phyloP scores from a whole-genome alignment of 2,888 invertebrate genomes.

The Tolmerus cingulatus region DNA sequence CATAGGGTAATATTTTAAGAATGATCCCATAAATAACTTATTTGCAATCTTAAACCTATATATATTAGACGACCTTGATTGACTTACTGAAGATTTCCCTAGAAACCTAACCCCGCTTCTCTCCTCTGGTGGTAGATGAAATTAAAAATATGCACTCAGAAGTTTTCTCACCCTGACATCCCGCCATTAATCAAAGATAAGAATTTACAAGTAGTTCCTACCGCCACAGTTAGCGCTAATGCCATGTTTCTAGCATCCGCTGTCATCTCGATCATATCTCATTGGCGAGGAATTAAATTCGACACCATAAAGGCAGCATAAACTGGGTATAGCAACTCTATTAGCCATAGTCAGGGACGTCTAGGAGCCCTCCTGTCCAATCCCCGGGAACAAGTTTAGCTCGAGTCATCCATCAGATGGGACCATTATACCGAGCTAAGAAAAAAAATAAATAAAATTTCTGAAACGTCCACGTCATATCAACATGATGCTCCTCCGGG shows the following conservation, averaged over 20 bases:
- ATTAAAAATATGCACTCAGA: neutral
- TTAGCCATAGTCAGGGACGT: neutral
- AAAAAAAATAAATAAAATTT: conserved; percentile 8
- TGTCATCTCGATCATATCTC: neutral
- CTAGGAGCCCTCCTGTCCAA: neutral
- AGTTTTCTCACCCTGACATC: neutral
- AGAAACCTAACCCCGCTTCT: neutral
- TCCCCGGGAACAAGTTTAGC: neutral
- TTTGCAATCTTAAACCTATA: neutral
- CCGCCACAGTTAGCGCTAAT: neutral
- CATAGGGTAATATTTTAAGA: neutral
- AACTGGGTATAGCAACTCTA: conserved; percentile 7
- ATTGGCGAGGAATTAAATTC: neutral
- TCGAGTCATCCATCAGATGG: neutral
- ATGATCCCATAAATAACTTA: neutral
- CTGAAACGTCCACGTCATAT: conserved; percentile 26
- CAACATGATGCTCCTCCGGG: conserved; percentile 21
- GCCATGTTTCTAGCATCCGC: neutral
- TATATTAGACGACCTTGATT: neutral
- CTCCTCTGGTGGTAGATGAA: neutral
- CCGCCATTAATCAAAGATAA: neutral
- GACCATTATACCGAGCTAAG: neutral
- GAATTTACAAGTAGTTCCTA: neutral
- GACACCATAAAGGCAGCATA: neutral
- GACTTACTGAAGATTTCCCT: neutral